Evolutionary conservation across 2,888 invertebrate genomes (phyloP).

Genomic region (Chorisops tibialis): DNA sequence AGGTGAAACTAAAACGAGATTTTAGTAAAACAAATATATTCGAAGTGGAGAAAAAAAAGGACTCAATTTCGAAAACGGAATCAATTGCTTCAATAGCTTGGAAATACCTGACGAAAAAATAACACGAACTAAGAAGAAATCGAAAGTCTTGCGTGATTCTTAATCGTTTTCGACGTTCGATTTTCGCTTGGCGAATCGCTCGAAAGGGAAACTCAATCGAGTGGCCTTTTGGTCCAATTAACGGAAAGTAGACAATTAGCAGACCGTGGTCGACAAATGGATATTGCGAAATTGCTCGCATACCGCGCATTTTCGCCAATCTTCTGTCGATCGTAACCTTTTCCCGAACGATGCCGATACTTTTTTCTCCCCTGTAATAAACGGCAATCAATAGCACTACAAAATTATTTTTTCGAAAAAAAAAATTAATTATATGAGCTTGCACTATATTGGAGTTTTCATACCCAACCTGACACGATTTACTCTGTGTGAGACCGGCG

Average conservation of each 20-base stretch:
- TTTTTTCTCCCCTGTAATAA: slow-evolving; percentile 14
- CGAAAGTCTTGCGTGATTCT: background rate
- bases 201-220: slow-evolving; percentile 22
- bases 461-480: background rate
- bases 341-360: background rate
- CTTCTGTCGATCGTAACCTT: background rate
- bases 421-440: slow-evolving; percentile 14
- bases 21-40: slow-evolving; percentile 23
- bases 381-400: background rate
- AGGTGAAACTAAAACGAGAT: slow-evolving; percentile 14
- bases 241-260: slow-evolving; percentile 30
- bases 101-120: no score
- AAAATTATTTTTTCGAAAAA: background rate
- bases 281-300: slow-evolving; percentile 20
- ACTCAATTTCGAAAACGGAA: no score
- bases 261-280: slow-evolving; percentile 18
- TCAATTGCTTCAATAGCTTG: no score
- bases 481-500: background rate
- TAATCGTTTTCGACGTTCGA: background rate
- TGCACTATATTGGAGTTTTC: background rate
- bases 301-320: slow-evolving; percentile 3
- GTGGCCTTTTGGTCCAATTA: slow-evolving; percentile 22
- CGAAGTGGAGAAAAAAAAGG: no score
- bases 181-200: background rate
- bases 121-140: background rate